A percentile compares a stretch with the other conserved stretches of the same genome.
These are phyloP conservation scores for Lycocorax pyrrhopterus DNA, from an alignment of 2,113 vertebrate genomes.

Conservation along the genomic window DNA sequence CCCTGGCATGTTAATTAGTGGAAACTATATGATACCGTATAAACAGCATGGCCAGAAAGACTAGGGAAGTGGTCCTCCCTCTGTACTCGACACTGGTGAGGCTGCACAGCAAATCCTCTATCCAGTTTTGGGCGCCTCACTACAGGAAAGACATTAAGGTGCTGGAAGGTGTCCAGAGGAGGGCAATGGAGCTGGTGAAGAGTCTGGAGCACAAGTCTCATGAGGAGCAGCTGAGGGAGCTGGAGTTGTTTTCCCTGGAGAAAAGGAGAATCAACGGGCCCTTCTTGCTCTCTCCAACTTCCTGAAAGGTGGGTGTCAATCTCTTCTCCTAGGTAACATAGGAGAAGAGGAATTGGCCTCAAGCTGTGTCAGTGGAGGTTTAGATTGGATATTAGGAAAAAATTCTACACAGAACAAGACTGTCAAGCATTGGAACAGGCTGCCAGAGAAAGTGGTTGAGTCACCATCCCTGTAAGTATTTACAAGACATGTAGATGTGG, in stretches of 20 bases:
- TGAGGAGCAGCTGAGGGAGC: neutral
- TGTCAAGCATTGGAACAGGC: neutral
- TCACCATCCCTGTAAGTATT: neutral
- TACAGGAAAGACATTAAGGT: neutral
- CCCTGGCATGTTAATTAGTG: neutral
- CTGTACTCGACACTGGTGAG: neutral
- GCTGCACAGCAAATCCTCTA: neutral
- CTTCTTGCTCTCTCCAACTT: accelerated
- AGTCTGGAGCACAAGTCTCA: neutral
- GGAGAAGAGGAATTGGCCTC: neutral
- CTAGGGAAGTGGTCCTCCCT: accelerated
- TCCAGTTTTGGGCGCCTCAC: neutral
- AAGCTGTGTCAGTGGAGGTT: neutral
- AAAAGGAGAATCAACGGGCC: neutral
- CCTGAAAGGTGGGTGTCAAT: neutral
- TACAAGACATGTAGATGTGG: too few relatives aligned
- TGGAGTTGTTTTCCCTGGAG: neutral
- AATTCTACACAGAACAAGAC: neutral
- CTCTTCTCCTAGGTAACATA: neutral
- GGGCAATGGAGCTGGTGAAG: accelerated
- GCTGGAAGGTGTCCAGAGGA: accelerated
- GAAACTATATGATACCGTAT: neutral
- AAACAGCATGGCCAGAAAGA: neutral
- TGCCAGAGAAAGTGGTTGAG: neutral
- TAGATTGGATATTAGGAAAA: neutral